Percentiles rank a stretch among this genome's conserved stretches.
Conservation (phyloP, 2,113 vertebrate genomes). For the Vombatus ursinus region DNA sequence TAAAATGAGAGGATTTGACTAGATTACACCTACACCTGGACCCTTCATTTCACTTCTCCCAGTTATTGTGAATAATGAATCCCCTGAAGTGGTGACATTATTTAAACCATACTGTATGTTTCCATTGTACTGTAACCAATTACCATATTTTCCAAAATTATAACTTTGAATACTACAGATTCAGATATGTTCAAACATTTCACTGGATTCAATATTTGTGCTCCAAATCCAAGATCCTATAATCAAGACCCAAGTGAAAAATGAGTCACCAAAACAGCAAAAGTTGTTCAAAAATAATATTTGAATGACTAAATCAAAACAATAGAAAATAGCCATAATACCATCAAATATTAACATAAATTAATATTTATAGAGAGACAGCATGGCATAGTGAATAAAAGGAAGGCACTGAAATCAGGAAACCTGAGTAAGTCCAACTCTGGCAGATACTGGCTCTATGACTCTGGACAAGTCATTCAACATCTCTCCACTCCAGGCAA, state of each 20-base stretch:
- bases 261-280: not conserved
- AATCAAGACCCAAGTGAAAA: not conserved
- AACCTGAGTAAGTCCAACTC: not conserved
- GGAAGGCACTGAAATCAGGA: not conserved
- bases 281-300: not conserved
- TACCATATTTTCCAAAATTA: not conserved
- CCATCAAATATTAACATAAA: not conserved
- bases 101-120: not conserved
- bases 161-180: not conserved
- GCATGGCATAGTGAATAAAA: not conserved
- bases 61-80: not conserved
- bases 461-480: not conserved
- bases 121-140: not conserved
- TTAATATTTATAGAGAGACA: not conserved
- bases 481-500: not conserved
- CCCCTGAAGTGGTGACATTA: not conserved
- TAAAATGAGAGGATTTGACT: not conserved
- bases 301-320: conserved; percentile 25
- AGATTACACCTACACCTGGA: not conserved
- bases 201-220: not conserved
- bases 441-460: not conserved
- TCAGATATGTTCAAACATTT: not conserved
- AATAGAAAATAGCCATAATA: not conserved
- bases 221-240: not conserved
- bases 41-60: not conserved